Base-by-base conservation (phyloP, 2,888 invertebrate genomes). In the Ditula angustiorana region DNA sequence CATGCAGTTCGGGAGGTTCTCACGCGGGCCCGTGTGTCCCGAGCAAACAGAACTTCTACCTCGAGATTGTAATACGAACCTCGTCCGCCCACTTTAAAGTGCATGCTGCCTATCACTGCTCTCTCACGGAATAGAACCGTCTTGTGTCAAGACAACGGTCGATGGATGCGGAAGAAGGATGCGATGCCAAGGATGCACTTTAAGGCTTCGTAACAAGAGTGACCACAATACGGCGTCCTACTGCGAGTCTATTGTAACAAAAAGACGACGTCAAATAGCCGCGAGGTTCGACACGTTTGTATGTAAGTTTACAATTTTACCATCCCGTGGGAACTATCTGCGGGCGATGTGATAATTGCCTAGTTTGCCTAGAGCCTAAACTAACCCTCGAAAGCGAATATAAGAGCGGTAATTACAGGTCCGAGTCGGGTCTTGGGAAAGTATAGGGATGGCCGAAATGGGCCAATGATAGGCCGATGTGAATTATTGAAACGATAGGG, bases 1-100 rank as follows among this genome's bases (percentile, higher is more conserved):
- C 86, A 89, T 90, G 90, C 90, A 88, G 86, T 87, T 84, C 86
- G 77, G 78, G 83, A 82, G 87, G 86, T 92, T 92, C 92, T 91
- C 92, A 92, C 92, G 92, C 85, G 83, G 83, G 81, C 80, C 78
- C 77, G 74, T 69, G 77, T 78, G 79, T 79, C 83, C 79, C 86
- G 80, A 88, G 81, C 88, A 92, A 92, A 91, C 86, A 90, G 77
- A 82, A 77, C 82, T 78, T 79, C 76, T 82, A 86, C 86, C 72
- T 69, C 73, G 82, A 76, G 76, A 77, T 75, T 77, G 88, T 84
- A 85, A 86, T 78, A 74, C 78, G 81, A 86, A 75, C 80, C 79
- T 76, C 72, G 72, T 71, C 71, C 81, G 80, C 76, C 75, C 73
- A 78, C 82, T 80, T 77, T 80, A 79, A 73, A 72, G 62, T 71